These are phyloP conservation scores for Perithous albicinctus DNA, from an alignment of 2,888 invertebrate species.

Conservation along the genomic window DNA sequence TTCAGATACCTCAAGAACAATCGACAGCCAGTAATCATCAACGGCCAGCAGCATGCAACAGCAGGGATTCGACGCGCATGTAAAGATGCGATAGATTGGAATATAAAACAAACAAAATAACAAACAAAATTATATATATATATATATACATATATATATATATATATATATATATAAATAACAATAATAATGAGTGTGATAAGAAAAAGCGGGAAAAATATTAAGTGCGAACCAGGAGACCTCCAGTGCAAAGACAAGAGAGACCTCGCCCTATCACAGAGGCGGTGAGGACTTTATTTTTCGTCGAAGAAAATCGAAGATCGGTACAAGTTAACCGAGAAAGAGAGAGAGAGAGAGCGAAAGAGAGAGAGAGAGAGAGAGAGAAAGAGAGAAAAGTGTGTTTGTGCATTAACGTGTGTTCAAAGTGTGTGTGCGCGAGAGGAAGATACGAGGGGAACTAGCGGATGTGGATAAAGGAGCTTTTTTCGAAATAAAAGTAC, in stretches of 20 bases:
- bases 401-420: constrained; percentile 53
- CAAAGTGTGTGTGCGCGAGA: constrained; percentile 39
- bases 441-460: constrained; percentile 13
- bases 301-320: constrained; percentile 35
- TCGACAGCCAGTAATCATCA: constrained; percentile 48
- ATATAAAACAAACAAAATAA: constrained; percentile 42
- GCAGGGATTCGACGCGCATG: constrained; percentile 68
- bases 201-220: constrained; percentile 37
- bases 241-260: constrained; percentile 67
- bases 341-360: not conserved
- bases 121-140: too few species aligned
- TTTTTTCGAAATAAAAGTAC: constrained; percentile 65
- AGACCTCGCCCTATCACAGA: constrained; percentile 42
- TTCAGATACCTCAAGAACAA: constrained; percentile 77
- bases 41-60: constrained; percentile 66
- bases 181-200: constrained; percentile 42
- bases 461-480: constrained; percentile 38
- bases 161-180: constrained; percentile 17
- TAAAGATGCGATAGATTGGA: constrained; percentile 71
- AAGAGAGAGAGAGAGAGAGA: not conserved
- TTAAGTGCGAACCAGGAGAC: constrained; percentile 51
- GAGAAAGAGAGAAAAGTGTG: constrained; percentile 15
- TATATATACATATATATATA: too few species aligned
- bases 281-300: constrained; percentile 58
- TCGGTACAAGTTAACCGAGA: constrained; percentile 2